Evolutionary conservation across 2,888 invertebrate genomes (phyloP), one percentile per base, ranked within the genome.

Genomic region (Plebejus melissa): DNA sequence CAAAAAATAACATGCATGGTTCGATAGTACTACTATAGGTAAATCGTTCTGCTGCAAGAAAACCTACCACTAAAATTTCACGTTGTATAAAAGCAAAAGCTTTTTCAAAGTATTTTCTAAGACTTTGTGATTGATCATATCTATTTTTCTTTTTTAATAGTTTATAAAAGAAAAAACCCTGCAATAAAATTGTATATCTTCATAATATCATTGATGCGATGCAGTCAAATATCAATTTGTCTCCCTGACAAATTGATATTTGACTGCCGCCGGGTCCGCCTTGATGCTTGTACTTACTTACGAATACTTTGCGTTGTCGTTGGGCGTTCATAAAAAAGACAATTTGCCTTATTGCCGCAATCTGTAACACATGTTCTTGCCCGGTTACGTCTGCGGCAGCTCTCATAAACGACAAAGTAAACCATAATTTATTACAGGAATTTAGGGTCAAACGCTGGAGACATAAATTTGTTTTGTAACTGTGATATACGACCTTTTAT

Each of bases 381-480:
- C 83, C 85, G 89, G 90, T 88, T 89, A 90, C 88, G 90, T 88
- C 91, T 90, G 88, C 87, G 86, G 85, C 86, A 85, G 84, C 89
- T 87, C 90, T 91, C 92, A 93, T 93, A 92, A 93, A 93, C 93
- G 92, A 92, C 92, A 92, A 91, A 93, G 91, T 92, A 92, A 93
- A 93, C 90, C 89, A 90, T 91, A 89, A 92, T 91, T 91, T 93
- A 93, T 91, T 86, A 88, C 87, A 82, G 86, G 88, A 91, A 90
- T 93, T 91, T 92, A 91, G 91, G 93, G 90, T 91, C 92, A 88
- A 88, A 90, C 87, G 86, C 85, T 86, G 86, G 84, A 85, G 83
- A 86, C 89, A 87, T 90, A 90, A 90, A 90, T 90, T 87, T 87
- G 85, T 85, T 84, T 86, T 86, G 87, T 89, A 87, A 76, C 74